A percentile compares a stretch with the other conserved stretches of the same genome.
Conservation (phyloP, 2,797 vertebrate genomes). For the Anguilla marmorata region DNA sequence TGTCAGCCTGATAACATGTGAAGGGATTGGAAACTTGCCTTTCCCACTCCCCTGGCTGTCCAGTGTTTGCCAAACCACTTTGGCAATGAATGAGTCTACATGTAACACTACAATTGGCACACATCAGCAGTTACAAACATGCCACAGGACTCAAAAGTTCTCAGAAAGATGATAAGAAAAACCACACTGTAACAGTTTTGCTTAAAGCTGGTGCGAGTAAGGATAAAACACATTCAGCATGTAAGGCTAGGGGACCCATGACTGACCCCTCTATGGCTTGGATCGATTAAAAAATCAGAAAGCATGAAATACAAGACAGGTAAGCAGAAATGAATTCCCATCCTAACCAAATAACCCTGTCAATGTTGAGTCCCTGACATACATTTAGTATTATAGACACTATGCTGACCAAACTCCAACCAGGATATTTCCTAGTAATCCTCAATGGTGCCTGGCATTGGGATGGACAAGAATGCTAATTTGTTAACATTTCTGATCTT, state of each 20-base stretch:
- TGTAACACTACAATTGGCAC: conserved; percentile 18
- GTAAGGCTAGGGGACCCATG: not conserved
- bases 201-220: conserved; percentile 7
- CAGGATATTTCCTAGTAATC: not conserved
- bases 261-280: conserved; percentile 30
- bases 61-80: not conserved
- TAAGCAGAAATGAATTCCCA: not conserved
- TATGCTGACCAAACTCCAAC: not conserved
- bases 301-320: not conserved
- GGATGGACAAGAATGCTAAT: not conserved
- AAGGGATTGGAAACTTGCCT: not conserved
- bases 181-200: not conserved
- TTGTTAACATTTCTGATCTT: not conserved
- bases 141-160: not conserved
- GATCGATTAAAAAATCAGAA: not conserved
- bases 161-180: not conserved
- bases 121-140: conserved; percentile 15
- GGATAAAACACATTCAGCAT: not conserved
- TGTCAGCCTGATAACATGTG: not conserved
- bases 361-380: not conserved
- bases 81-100: conserved; percentile 22
- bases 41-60: not conserved
- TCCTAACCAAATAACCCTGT: not conserved
- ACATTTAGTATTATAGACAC: not conserved
- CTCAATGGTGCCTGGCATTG: not conserved